Evolutionary conservation across 2,113 vertebrate genomes (phyloP).

Genomic region (Hemichromis elongatus): DNA sequence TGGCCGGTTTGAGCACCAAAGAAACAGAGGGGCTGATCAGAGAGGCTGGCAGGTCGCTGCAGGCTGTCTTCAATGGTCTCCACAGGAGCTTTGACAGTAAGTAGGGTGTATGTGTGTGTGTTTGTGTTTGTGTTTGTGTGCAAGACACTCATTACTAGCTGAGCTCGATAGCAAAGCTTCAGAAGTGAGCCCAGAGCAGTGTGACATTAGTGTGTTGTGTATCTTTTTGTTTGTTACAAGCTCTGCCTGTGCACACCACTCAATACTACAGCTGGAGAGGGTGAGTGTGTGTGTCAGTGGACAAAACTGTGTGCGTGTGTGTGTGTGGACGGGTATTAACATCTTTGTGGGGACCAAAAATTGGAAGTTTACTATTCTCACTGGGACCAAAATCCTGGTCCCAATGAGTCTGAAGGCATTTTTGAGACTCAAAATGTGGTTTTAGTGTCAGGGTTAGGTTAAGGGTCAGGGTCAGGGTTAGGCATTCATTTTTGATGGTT

Average conservation of each 20-base stretch:
- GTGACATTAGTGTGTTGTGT: slow-evolving; percentile 31
- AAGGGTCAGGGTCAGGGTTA: too few relatives aligned
- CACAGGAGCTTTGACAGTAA: slow-evolving; percentile 89
- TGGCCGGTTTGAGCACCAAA: slow-evolving; percentile 77
- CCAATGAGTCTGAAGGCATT: too few relatives aligned
- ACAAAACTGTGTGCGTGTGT: slow-evolving; percentile 20
- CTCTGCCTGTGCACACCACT: neutral
- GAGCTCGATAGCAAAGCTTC: slow-evolving; percentile 13
- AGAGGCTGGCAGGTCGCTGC: slow-evolving; percentile 82
- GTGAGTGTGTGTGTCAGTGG: neutral
- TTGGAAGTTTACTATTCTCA: too few relatives aligned
- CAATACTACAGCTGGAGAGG: neutral
- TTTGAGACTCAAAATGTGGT: too few relatives aligned
- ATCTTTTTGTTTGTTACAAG: slow-evolving; percentile 28
- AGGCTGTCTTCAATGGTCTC: slow-evolving; percentile 78
- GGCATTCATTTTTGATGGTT: too few relatives aligned
- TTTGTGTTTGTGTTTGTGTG: slow-evolving; percentile 9
- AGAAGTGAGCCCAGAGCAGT: slow-evolving; percentile 1
- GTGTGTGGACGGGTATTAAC: too few relatives aligned
- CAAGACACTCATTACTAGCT: slow-evolving; percentile 35
- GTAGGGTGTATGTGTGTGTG: slow-evolving; percentile 35
- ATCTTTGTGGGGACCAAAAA: too few relatives aligned
- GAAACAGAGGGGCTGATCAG: slow-evolving; percentile 87
- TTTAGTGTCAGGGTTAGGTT: too few relatives aligned
- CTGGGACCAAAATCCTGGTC: too few relatives aligned